These are phyloP conservation scores for Aptenodytes forsteri DNA, from an alignment of 2,113 vertebrate species.

Conservation along the genomic window DNA sequence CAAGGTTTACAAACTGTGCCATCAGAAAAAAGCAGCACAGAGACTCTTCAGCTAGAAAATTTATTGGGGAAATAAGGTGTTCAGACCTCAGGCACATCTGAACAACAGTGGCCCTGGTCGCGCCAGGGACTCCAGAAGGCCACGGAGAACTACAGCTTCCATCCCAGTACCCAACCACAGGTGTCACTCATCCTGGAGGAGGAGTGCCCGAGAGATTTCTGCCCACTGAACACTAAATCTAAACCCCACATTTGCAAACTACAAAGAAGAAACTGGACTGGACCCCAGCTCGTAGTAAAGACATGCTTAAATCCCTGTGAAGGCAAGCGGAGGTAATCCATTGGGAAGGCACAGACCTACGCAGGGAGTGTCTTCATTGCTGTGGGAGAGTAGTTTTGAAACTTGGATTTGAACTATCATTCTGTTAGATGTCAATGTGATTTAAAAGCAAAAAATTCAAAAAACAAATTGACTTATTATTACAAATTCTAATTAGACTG, in stretches of 20 bases:
- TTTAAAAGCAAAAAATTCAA: background rate
- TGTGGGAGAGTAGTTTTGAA: background rate
- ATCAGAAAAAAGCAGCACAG: background rate
- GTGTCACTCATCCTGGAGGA: background rate
- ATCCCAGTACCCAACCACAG: background rate
- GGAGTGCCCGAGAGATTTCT: background rate
- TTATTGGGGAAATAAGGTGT: background rate
- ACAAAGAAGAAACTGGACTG: background rate
- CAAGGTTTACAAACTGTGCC: background rate
- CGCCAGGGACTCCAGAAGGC: background rate
- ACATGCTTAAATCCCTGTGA: background rate
- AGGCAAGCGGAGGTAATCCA: accelerated
- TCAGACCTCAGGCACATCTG: background rate
- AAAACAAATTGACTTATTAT: background rate
- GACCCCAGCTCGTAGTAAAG: background rate
- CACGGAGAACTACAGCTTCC: background rate
- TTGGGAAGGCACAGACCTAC: background rate
- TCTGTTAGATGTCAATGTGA: background rate
- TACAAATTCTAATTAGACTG: background rate
- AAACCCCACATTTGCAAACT: background rate
- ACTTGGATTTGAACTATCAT: background rate
- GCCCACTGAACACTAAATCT: background rate
- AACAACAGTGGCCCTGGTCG: background rate
- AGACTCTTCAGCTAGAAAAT: background rate
- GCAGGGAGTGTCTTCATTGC: background rate